Evolutionary conservation across 92 coral and sea anemone species (phyloP), one percentile per base, ranked within the genome.

Genomic region (Palythoa grandiflora): DNA sequence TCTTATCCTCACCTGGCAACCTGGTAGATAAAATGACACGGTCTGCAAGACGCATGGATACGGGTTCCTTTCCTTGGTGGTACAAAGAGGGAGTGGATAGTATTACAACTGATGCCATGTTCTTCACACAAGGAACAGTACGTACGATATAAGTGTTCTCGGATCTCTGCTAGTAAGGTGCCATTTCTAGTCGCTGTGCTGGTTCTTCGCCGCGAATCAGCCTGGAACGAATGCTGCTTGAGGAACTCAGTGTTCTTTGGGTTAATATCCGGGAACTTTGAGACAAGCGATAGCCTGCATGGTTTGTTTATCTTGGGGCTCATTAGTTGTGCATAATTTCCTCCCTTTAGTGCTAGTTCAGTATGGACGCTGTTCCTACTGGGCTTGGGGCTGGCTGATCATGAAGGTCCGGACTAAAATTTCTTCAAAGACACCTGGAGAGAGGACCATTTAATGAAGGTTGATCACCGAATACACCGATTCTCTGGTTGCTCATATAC

Each of bases 171-270:
- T 0, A 80, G 75, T 17, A 85, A 73, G 38, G 87, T 74, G 19
- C 90, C 88, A 6, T 78, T 76, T 55, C 87, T 84, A 9, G 88
- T 87, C 3, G 88, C 93, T 39, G 90, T 91, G 15, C 85, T 81
- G 57, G 75, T 72, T 6, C 79, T 90, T n/a, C n/a, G n/a, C n/a
- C n/a, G n/a, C n/a, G n/a, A n/a, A n/a, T n/a, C n/a, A n/a, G n/a
- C n/a, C n/a, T n/a, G n/a, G n/a, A n/a, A n/a, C n/a, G n/a, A n/a
- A n/a, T n/a, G 90, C 51, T 87, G 90, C 53, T 87, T 90, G 53
- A 90, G 71, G 68, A 90, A 83, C 76, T 86, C 83, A 5, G 90
- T 87, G 38, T 85, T 88, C 21, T 55, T 19, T 13, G 52, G 80
- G 5, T 53, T 47, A 79, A 87, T 90, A 9, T 70, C 88, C n/a